A percentile compares a stretch with the other conserved stretches of the same genome.
These are phyloP conservation scores for Rhizoglyphus robini DNA, from an alignment of 1,140 invertebrate species.

Conservation along the genomic window DNA sequence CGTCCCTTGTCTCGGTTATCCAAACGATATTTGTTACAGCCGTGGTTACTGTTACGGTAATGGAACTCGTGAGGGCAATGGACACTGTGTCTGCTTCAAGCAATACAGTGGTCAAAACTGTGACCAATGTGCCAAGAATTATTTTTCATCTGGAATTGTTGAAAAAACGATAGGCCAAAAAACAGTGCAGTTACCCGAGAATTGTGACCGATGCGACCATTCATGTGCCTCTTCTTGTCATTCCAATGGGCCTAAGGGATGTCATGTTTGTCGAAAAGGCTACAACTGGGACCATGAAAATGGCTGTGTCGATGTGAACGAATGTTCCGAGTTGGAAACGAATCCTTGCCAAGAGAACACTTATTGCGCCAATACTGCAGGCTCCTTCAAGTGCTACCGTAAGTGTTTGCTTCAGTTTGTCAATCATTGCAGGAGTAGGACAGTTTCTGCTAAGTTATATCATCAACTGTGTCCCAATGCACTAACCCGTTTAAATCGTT, in stretches of 20 bases:
- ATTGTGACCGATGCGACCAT: slow-evolving; percentile 51
- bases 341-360: slow-evolving; percentile 53
- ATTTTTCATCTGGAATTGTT: slow-evolving; percentile 40
- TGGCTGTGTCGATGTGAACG: slow-evolving; percentile 80
- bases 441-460: background rate
- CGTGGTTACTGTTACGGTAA: slow-evolving; percentile 83
- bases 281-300: slow-evolving; percentile 58
- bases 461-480: background rate
- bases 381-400: slow-evolving; percentile 61
- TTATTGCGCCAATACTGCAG: slow-evolving; percentile 84
- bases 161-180: background rate
- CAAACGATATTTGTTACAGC: slow-evolving; percentile 54
- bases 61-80: slow-evolving; percentile 83
- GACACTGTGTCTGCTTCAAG: slow-evolving; percentile 68
- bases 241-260: slow-evolving; percentile 61
- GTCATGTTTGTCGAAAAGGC: slow-evolving; percentile 65
- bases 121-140: slow-evolving; percentile 58
- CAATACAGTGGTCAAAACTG: slow-evolving; percentile 71
- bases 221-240: slow-evolving; percentile 68
- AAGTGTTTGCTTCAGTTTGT: slow-evolving; percentile 18
- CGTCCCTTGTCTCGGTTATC: slow-evolving; percentile 46
- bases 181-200: background rate
- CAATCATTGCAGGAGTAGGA: background rate
- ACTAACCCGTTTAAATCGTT: no score
- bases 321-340: slow-evolving; percentile 53